These are phyloP conservation scores for Mythimna impura DNA, from an alignment of 2,888 invertebrate species.

Conservation along the genomic window DNA sequence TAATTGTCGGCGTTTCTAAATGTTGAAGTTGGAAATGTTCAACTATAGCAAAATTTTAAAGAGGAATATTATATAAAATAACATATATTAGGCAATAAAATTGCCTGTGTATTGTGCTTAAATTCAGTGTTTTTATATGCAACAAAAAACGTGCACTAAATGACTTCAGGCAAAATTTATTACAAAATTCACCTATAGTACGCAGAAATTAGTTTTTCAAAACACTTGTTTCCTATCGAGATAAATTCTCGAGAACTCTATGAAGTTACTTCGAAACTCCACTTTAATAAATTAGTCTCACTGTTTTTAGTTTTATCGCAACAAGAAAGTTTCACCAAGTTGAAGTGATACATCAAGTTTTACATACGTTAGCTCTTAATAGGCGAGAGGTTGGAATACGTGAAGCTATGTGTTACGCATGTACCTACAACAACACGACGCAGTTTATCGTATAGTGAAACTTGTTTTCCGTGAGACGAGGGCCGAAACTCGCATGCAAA, in stretches of 20 bases:
- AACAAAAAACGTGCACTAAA: background rate
- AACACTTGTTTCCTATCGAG: conserved; percentile 3
- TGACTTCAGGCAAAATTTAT: background rate
- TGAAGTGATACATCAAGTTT: conserved; percentile 43
- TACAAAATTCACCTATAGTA: conserved; percentile 8
- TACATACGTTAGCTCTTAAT: conserved; percentile 52
- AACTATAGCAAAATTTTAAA: conserved; percentile 11
- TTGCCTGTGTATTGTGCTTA: background rate
- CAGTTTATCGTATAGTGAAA: conserved; percentile 69
- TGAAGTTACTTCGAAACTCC: conserved; percentile 22
- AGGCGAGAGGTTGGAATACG: conserved; percentile 39
- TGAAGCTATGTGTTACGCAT: conserved; percentile 62
- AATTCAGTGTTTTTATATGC: background rate
- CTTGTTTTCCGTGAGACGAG: conserved; percentile 77
- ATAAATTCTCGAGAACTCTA: conserved; percentile 1
- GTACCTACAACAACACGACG: conserved; percentile 50
- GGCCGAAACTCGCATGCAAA: conserved; percentile 73
- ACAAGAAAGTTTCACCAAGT: conserved; percentile 46
- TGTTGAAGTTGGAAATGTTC: conserved; percentile 23
- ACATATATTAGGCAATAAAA: conserved; percentile 1
- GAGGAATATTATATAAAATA: conserved; percentile 15
- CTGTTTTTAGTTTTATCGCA: conserved; percentile 38
- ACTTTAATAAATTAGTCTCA: conserved; percentile 32
- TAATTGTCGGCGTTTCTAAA: conserved; percentile 47
- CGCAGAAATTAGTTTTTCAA: background rate